Evolutionary conservation across 2,113 vertebrate species (phyloP).

Genomic region (Odontophorus gujanensis): DNA sequence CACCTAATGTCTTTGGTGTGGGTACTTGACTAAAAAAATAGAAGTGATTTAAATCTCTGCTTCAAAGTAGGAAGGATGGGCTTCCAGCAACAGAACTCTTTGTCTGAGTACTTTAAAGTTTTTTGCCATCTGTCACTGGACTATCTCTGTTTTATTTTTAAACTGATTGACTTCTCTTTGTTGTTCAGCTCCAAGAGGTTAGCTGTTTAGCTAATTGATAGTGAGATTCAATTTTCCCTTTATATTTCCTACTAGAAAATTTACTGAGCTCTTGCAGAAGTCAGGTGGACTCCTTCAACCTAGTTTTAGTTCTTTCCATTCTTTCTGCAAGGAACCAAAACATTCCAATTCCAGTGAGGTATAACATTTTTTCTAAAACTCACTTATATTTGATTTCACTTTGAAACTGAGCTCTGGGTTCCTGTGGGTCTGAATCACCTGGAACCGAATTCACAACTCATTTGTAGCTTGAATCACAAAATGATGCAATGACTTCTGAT

Average conservation of each 20-base stretch:
- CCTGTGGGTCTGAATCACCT: too few relatives aligned
- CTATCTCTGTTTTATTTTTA: fast-evolving
- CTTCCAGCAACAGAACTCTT: neutral
- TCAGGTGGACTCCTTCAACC: neutral
- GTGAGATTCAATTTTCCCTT: neutral
- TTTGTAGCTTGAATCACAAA: neutral
- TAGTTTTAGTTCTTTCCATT: fast-evolving
- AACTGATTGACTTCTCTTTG: neutral
- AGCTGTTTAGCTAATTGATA: neutral
- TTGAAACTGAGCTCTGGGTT: neutral
- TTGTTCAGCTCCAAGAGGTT: fast-evolving
- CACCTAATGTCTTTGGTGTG: neutral
- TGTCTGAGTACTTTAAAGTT: fast-evolving
- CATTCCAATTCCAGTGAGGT: neutral
- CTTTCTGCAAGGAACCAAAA: neutral
- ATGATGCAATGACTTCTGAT: neutral
- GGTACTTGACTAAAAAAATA: neutral
- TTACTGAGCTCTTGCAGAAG: fast-evolving
- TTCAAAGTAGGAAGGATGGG: neutral
- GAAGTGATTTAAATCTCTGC: neutral
- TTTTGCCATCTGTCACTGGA: neutral
- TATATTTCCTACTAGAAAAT: neutral
- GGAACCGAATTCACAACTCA: neutral
- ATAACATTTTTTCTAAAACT: neutral
- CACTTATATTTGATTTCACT: neutral